These are phyloP conservation scores for Ariopsis seemanni DNA, from an alignment of 2,113 vertebrate genomes.

Conservation along the genomic window DNA sequence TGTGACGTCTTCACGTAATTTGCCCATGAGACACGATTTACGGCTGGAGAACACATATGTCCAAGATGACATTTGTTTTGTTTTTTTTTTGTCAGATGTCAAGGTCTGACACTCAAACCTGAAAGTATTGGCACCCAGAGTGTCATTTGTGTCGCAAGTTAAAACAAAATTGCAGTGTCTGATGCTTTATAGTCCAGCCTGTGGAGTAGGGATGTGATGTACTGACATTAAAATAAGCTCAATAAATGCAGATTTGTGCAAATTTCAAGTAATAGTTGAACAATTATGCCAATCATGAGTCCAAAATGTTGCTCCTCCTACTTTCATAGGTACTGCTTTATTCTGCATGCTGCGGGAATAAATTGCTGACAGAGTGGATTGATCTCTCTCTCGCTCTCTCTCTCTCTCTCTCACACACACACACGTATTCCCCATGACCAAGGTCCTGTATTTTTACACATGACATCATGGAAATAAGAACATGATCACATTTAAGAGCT, in stretches of 20 bases:
- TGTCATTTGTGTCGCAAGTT: neutral
- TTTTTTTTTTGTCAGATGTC: neutral
- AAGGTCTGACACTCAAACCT: neutral
- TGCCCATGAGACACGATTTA: neutral
- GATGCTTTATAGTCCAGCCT: neutral
- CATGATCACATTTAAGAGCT: slow-evolving; percentile 36
- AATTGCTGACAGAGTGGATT: neutral
- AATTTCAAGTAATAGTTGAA: neutral
- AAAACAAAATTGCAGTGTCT: neutral
- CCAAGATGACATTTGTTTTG: neutral
- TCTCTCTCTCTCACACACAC: neutral
- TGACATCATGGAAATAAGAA: slow-evolving; percentile 42
- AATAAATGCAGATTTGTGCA: neutral
- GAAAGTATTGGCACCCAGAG: neutral
- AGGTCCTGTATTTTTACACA: slow-evolving; percentile 16
- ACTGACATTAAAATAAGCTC: too few species aligned
- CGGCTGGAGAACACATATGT: neutral
- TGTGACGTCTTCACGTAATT: neutral
- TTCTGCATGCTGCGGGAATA: neutral
- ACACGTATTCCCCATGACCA: neutral
- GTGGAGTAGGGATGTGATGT: too few species aligned
- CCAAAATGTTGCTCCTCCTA: neutral
- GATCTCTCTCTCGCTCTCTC: neutral
- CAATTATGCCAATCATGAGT: neutral
- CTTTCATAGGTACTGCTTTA: neutral